phyloP scores from a whole-genome alignment of 2,113 vertebrate genomes.

The Gasterosteus nipponicus region DNA sequence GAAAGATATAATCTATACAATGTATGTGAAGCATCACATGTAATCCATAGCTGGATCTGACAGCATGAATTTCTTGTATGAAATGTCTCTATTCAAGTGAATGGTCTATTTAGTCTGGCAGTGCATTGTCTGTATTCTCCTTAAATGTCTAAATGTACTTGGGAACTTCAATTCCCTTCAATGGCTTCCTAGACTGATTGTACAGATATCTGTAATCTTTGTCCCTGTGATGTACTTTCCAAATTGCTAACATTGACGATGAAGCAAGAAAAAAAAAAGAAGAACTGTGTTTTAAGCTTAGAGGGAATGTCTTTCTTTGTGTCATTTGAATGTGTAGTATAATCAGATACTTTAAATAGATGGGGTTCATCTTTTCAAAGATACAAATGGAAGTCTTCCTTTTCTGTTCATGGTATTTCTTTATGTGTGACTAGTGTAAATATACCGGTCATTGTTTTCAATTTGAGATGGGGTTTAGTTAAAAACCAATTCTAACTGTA shows the following conservation, averaged over 20 bases:
- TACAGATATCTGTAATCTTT: constrained; percentile 64
- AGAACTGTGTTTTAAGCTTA: constrained; percentile 39
- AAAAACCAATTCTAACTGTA: constrained; percentile 44
- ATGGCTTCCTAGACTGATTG: constrained; percentile 65
- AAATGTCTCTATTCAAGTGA: constrained; percentile 63
- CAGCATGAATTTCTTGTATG: constrained; percentile 66
- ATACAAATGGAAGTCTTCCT: constrained; percentile 72
- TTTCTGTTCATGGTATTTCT: constrained; percentile 59
- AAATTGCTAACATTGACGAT: constrained; percentile 53
- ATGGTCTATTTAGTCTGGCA: constrained; percentile 57
- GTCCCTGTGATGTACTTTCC: constrained; percentile 78
- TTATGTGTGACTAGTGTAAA: constrained; percentile 68
- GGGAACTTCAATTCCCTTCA: constrained; percentile 52
- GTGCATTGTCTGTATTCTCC: constrained; percentile 68
- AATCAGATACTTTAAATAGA: constrained; percentile 56
- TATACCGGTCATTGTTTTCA: constrained; percentile 58
- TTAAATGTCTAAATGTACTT: constrained; percentile 68
- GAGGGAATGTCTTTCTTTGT: constrained; percentile 59
- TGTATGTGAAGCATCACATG: constrained; percentile 44
- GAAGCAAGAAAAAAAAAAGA: constrained; percentile 66
- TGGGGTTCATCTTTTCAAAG: constrained; percentile 60
- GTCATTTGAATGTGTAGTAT: constrained; percentile 65
- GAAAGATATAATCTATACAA: constrained; percentile 38
- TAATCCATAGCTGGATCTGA: constrained; percentile 58
- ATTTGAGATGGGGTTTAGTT: constrained; percentile 58